A percentile compares a stretch with the other conserved stretches of the same genome.
phyloP scores from a whole-genome alignment of 1,140 invertebrate genomes.

The Coelopa frigida region DNA sequence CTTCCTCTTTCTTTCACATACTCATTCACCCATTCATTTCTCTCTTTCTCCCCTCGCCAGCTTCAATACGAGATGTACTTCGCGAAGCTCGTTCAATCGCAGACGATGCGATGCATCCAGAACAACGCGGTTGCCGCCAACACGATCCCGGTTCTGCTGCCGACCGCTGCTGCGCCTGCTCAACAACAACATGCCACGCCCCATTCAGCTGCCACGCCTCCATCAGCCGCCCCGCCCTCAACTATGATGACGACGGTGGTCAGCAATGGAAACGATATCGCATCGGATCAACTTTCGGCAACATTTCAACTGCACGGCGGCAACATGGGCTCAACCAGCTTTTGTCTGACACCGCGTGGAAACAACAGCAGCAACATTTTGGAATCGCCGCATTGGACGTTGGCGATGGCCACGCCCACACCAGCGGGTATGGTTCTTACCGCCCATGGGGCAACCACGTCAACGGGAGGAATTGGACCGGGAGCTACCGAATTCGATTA shows the following conservation, averaged over 20 bases:
- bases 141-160: not conserved
- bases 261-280: not conserved
- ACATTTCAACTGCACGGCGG: not conserved
- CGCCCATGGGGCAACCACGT: slow-evolving; percentile 13
- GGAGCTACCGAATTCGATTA: no score
- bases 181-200: slow-evolving; percentile 4
- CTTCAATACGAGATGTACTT: slow-evolving; percentile 43
- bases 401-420: slow-evolving; percentile 30
- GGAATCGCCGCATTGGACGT: slow-evolving; percentile 26
- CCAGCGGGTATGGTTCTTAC: slow-evolving; percentile 31
- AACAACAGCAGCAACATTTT: not conserved
- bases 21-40: not conserved
- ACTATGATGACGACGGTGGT: not conserved
- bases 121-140: slow-evolving; percentile 17
- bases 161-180: not conserved
- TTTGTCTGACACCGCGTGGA: not conserved
- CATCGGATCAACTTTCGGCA: no score
- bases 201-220: not conserved
- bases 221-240: not conserved
- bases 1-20: not conserved
- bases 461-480: slow-evolving; percentile 3
- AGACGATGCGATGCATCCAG: slow-evolving; percentile 34
- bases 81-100: slow-evolving; percentile 38
- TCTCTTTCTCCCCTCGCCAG: slow-evolving; percentile 14
- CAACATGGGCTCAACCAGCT: not conserved